Evolutionary conservation across 2,888 invertebrate genomes (phyloP), one percentile per base, ranked within the genome.

Genomic region (Agelastica alni): DNA sequence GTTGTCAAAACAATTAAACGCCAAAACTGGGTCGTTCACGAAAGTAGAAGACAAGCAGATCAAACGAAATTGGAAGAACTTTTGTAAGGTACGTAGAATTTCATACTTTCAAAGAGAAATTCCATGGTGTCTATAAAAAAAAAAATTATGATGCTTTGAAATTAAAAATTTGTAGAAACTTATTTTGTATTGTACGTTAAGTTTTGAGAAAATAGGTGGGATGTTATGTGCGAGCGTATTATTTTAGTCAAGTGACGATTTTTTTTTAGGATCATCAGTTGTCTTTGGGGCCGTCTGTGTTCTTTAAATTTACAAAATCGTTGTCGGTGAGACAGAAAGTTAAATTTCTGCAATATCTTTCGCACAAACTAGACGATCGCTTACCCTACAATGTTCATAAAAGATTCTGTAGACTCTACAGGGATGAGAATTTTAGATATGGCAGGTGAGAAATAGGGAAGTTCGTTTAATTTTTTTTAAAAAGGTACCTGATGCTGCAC

Each of bases 251-350:
- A n/a, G n/a, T n/a, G n/a, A n/a, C n/a, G n/a, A n/a, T 36, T 37
- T 41, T 13, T 32, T 66, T 66, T 32, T 46, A 69, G 69, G 22
- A 59, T 7, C 59, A 66, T 37, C 43, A 61, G 32, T 39, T 67
- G 31, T 34, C 26, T 2, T 28, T 52, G 7, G 51, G 56, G 14
- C 64, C 69, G 0, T 34, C 37, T 6, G 52, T 42, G 2, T 66
- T 68, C 46, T 51, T 62, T 7, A 51, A 17, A 12, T 51, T 66
- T 30, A 22, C 42, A 10, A 41, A 28, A 10, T 32, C 14, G n/a
- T 44, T 62, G 28, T n/a, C 31, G 2, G 4, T 2, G 0, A 2
- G 14, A 3, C 39, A 57, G 26, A 62, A 63, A 37, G 18, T 52
- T 4, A 62, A 60, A 13, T 67, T 69, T 52, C 30, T 64, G 9